Conservation (phyloP, 2,888 invertebrate genomes). For the Malthinus seriepunctatus region DNA sequence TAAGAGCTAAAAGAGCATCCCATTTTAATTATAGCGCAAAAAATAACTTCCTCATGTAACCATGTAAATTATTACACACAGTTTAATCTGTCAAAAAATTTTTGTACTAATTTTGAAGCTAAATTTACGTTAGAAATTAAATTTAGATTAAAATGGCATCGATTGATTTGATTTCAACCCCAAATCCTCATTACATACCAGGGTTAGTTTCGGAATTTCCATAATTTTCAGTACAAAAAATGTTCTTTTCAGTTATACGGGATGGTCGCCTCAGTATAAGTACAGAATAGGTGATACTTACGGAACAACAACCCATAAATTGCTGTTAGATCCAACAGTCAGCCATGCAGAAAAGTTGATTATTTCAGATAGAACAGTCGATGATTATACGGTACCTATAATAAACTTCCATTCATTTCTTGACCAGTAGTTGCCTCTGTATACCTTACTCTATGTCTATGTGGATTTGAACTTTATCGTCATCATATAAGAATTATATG, state of each 20-base stretch:
- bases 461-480: too few species aligned
- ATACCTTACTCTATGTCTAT: too few species aligned
- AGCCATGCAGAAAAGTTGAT: conserved; percentile 73
- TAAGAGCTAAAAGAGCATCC: too few species aligned
- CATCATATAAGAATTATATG: too few species aligned
- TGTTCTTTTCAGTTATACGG: conserved; percentile 66
- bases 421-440: too few species aligned
- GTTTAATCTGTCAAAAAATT: conserved; percentile 10
- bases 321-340: conserved; percentile 73
- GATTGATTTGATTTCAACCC: conserved; percentile 61
- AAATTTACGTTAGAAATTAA: conserved; percentile 12
- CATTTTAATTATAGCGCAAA: too few species aligned
- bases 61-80: not conserved
- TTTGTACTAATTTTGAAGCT: conserved; percentile 2
- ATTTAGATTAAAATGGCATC: conserved; percentile 33
- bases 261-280: conserved; percentile 75
- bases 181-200: conserved; percentile 74
- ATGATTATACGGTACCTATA: conserved; percentile 58
- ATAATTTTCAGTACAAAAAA: not conserved
- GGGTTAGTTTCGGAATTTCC: conserved; percentile 59
- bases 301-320: conserved; percentile 73
- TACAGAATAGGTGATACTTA: conserved; percentile 76
- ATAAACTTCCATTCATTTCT: too few species aligned
- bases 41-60: not conserved
- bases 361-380: conserved; percentile 64